These are phyloP conservation scores for Scaptodrosophila latifasciaeformis DNA, from an alignment of 2,888 invertebrate species.

Conservation along the genomic window DNA sequence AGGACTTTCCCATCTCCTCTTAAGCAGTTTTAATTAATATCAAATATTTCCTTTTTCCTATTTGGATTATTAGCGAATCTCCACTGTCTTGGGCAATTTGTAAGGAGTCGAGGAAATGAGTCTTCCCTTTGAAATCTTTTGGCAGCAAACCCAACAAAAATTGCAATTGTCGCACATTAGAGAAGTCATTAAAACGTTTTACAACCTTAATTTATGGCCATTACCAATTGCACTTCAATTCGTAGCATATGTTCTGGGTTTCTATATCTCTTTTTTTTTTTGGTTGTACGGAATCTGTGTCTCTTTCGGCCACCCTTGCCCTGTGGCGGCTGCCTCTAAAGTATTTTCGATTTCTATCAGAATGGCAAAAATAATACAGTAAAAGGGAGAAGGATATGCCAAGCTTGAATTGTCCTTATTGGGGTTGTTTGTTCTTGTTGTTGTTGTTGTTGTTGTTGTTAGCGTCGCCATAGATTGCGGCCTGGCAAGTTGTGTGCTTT, in stretches of 20 bases:
- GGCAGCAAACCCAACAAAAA: slow-evolving; percentile 23
- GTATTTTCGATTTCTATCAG: too few species aligned
- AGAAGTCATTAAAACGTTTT: slow-evolving; percentile 33
- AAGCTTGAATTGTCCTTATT: too few species aligned
- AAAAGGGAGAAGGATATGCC: too few species aligned
- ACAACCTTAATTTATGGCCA: slow-evolving; percentile 38
- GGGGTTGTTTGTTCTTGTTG: too few species aligned
- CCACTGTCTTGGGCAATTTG: slow-evolving; percentile 8
- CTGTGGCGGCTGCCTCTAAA: too few species aligned
- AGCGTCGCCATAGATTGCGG: too few species aligned
- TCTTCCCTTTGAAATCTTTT: too few species aligned
- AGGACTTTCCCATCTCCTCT: too few species aligned
- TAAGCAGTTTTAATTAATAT: too few species aligned
- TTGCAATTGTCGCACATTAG: slow-evolving; percentile 31
- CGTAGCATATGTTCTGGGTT: not conserved
- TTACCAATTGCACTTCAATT: slow-evolving; percentile 13
- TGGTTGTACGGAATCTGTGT: not conserved
- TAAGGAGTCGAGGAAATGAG: too few species aligned
- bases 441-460: not conserved
- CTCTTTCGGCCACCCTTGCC: not conserved
- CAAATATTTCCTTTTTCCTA: not conserved
- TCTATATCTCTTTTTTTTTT: not conserved
- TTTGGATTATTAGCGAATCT: not conserved
- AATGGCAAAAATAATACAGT: too few species aligned
- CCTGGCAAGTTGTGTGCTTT: too few species aligned